Evolutionary conservation across 2,888 invertebrate genomes (phyloP).

Genomic region (Linyphia triangularis): DNA sequence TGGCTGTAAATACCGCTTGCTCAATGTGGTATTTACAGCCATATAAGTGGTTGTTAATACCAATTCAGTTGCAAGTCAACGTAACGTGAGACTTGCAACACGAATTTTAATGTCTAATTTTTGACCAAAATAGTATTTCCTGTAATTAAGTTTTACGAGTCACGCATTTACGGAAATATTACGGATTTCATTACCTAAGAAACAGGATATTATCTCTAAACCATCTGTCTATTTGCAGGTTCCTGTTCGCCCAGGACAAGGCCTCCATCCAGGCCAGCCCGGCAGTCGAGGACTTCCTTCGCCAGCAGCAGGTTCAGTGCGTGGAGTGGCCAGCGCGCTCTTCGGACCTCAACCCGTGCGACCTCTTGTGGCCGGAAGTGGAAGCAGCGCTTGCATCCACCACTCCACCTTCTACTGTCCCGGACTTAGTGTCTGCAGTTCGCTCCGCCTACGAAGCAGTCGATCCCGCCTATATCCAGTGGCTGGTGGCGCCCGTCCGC

Average conservation of each 20-base stretch:
- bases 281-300: constrained; percentile 58
- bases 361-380: constrained; percentile 68
- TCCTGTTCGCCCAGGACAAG: constrained; percentile 71
- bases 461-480: constrained; percentile 63
- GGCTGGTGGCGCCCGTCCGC: constrained; percentile 69
- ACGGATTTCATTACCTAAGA: no score
- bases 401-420: constrained; percentile 18
- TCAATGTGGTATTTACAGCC: no score
- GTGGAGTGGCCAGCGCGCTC: constrained; percentile 67
- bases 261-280: constrained; percentile 72
- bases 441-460: constrained; percentile 58
- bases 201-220: no score
- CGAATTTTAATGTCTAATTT: no score
- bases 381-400: constrained; percentile 4
- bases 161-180: no score
- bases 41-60: no score
- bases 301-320: constrained; percentile 71
- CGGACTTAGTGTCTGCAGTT: constrained; percentile 57
- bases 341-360: constrained; percentile 66
- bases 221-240: no score
- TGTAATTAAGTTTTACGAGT: no score
- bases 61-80: no score
- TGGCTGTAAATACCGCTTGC: no score
- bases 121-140: no score
- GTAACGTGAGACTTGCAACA: no score